Percentiles rank a stretch among this genome's conserved stretches.
Conservation (phyloP, 2,888 invertebrate genomes). For the Phyllotreta cruciferae region DNA sequence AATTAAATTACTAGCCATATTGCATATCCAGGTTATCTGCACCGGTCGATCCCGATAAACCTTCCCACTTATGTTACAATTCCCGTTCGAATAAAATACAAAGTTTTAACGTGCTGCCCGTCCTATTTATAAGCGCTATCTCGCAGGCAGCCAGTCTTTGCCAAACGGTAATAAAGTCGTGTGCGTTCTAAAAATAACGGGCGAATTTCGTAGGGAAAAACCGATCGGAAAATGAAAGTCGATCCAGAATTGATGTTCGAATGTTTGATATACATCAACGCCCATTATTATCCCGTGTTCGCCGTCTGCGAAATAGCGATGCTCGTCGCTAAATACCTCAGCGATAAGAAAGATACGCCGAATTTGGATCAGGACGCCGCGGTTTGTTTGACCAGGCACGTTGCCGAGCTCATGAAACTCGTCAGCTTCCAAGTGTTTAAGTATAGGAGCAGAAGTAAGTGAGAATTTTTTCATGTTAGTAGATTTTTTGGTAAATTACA, state of each 20-base stretch:
- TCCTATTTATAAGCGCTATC: conserved; percentile 11
- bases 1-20: neutral
- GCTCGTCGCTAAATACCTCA: conserved; percentile 43
- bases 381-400: conserved; percentile 40
- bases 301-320: conserved; percentile 41
- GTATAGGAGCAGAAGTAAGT: conserved; percentile 45
- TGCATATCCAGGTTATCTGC: conserved; percentile 1
- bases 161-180: conserved; percentile 12
- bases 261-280: conserved; percentile 45
- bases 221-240: conserved; percentile 35
- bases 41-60: neutral
- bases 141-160: conserved; percentile 1
- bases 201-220: neutral
- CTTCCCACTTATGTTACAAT: no score
- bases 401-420: conserved; percentile 43
- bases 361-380: conserved; percentile 43
- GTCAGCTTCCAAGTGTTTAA: conserved; percentile 43
- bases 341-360: conserved; percentile 41
- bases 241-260: conserved; percentile 47
- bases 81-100: no score
- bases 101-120: conserved; percentile 4
- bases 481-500: neutral
- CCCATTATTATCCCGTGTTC: conserved; percentile 45
- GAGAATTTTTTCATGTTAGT: neutral
- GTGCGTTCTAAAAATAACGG: conserved; percentile 28